A percentile compares a stretch with the other conserved stretches of the same genome.
phyloP scores from a whole-genome alignment of 1,140 invertebrate genomes.

The Philotrypesis tridentata region DNA sequence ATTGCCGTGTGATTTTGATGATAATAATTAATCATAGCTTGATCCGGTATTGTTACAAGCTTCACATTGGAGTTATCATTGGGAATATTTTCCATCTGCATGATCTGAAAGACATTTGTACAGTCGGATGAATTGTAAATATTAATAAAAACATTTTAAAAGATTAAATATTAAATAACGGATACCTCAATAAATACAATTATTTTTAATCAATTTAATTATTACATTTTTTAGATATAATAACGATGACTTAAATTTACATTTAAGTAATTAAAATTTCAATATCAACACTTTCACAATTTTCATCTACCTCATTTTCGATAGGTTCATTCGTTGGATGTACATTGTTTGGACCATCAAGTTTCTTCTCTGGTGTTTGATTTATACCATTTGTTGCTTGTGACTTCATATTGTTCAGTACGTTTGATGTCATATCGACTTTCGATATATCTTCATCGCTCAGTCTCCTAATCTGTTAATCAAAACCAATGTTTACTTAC shows the following conservation, averaged over 20 bases:
- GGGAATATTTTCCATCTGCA: slow-evolving; percentile 55
- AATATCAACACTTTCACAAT: not conserved
- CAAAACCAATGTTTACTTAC: slow-evolving; percentile 15
- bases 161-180: not conserved
- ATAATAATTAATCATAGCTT: slow-evolving; percentile 65
- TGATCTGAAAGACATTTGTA: slow-evolving; percentile 53
- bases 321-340: slow-evolving; percentile 59
- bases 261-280: no score
- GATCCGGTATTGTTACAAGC: slow-evolving; percentile 63
- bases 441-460: slow-evolving; percentile 75
- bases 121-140: not conserved
- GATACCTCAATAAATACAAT: not conserved
- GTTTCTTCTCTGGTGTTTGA: slow-evolving; percentile 68
- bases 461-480: slow-evolving; percentile 74
- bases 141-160: not conserved
- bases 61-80: slow-evolving; percentile 63
- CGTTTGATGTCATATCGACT: slow-evolving; percentile 71
- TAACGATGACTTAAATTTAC: no score
- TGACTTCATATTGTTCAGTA: slow-evolving; percentile 51
- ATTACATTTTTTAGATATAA: no score
- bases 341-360: slow-evolving; percentile 61
- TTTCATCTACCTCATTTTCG: slow-evolving; percentile 65
- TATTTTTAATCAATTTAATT: no score
- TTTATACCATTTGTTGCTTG: slow-evolving; percentile 72
- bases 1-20: slow-evolving; percentile 64